phyloP scores from a whole-genome alignment of 2,888 invertebrate species.

The Tupiocoris notatus region DNA sequence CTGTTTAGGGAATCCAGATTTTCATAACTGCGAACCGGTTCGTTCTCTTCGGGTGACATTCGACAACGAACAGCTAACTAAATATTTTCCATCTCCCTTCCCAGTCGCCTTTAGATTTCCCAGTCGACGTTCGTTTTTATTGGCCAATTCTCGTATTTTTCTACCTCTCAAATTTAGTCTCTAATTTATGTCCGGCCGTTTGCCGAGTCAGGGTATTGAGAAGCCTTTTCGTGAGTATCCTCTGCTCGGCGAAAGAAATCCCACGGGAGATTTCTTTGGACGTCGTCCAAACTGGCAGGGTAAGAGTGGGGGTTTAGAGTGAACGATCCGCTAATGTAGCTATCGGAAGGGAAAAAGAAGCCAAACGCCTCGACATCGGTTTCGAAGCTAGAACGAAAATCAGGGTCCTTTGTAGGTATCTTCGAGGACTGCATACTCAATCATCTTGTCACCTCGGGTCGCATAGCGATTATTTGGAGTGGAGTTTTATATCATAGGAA shows the following conservation, averaged over 20 bases:
- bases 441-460: background rate
- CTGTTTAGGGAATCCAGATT: no score
- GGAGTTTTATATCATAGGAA: no score
- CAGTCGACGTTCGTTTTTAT: background rate
- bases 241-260: background rate
- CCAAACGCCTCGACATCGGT: background rate
- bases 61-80: no score
- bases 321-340: background rate
- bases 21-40: no score
- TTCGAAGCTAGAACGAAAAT: background rate
- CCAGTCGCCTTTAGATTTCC: background rate
- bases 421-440: slow-evolving; percentile 3
- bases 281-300: background rate
- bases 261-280: slow-evolving; percentile 1
- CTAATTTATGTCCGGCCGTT: slow-evolving; percentile 7
- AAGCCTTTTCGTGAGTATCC: background rate
- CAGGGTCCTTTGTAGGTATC: background rate
- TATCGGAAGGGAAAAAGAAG: slow-evolving; percentile 5
- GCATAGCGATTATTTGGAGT: no score
- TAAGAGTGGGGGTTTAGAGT: background rate
- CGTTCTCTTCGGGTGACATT: no score
- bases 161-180: slow-evolving; percentile 1
- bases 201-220: background rate
- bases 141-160: background rate
- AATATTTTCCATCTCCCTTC: no score